Evolutionary conservation across 2,797 vertebrate genomes (phyloP), one percentile per base, ranked within the genome.

Genomic region (Merluccius polli): DNA sequence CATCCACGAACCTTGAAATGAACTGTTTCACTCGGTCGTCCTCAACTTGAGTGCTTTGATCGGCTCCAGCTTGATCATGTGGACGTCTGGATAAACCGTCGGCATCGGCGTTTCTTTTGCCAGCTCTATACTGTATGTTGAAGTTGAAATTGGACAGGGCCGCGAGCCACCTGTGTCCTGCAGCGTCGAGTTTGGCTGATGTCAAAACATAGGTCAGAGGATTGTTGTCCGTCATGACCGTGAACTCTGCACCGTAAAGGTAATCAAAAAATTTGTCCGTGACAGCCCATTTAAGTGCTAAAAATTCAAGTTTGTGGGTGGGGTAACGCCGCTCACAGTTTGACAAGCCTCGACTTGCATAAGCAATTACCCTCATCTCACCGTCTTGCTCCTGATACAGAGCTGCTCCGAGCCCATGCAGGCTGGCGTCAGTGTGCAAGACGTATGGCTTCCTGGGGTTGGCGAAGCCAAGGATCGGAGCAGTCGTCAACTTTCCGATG

Each of bases 21-120:
- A 68, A 77, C 18, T 44, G 71, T 10, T 33, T 18, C 0, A 75
- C 65, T 38, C 63, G n/a, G 15, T 73, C 38, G 18, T 77, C 72
- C 29, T 82, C 78, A 27, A 41, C 69, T 68, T 73, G 32, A 30
- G 67, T 65, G 18, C 36, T 71, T 18, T 33, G 3, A 70, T 75
- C 38, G 41, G n/a, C 4, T 32, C 21, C 24, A 36, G 15, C 38
- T 21, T 71, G 13, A 32, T 18, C 12, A 70, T 76, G 76, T 21
- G 69, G 76, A n/a, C 72, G 36, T 12, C 81, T 74, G 5, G 76
- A 80, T 7, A 83, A 13, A 0, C 71, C 73, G 29, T 83, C 74
- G 0, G 76, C 74, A 12, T 80, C 76, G 6, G 33, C 35, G 27
- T 83, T 80, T 3, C 24, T 73, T 13, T 73, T 77, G 2, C 68